phyloP scores from a whole-genome alignment of 2,888 invertebrate genomes.

The Agrilus mali region DNA sequence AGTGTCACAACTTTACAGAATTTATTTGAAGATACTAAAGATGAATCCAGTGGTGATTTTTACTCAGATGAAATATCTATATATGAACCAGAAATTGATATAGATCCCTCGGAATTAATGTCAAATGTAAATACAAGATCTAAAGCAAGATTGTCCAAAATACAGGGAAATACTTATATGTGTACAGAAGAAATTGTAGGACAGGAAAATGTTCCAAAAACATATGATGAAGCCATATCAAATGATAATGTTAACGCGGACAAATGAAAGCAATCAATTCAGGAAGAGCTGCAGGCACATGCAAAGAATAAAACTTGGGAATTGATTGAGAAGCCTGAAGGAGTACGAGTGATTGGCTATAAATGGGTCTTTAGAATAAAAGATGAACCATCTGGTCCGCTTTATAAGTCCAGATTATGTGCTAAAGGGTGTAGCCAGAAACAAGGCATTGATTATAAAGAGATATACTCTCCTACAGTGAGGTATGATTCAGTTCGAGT shows the following conservation, averaged over 20 bases:
- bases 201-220: neutral
- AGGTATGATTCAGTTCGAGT: neutral
- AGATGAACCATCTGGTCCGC: constrained; percentile 1
- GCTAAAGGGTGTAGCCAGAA: constrained; percentile 6
- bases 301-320: constrained; percentile 7
- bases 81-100: too few relatives aligned
- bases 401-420: constrained; percentile 8
- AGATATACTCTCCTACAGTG: constrained; percentile 1
- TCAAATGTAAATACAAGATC: too few relatives aligned
- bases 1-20: too few relatives aligned
- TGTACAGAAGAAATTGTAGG: too few relatives aligned
- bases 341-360: constrained; percentile 3
- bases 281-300: constrained; percentile 5
- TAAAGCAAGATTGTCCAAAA: too few relatives aligned
- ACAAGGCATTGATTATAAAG: neutral
- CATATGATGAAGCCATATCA: constrained; percentile 1
- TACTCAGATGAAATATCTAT: too few relatives aligned
- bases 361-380: constrained; percentile 10
- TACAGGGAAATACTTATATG: too few relatives aligned
- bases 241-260: neutral
- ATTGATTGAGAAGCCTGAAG: constrained; percentile 2
- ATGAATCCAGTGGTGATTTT: too few relatives aligned
- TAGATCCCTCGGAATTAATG: too few relatives aligned
- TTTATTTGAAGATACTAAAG: too few relatives aligned
- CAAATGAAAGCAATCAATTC: constrained; percentile 8